Base-by-base conservation (phyloP, 2,888 invertebrate genomes). In the Vanessa cardui region DNA sequence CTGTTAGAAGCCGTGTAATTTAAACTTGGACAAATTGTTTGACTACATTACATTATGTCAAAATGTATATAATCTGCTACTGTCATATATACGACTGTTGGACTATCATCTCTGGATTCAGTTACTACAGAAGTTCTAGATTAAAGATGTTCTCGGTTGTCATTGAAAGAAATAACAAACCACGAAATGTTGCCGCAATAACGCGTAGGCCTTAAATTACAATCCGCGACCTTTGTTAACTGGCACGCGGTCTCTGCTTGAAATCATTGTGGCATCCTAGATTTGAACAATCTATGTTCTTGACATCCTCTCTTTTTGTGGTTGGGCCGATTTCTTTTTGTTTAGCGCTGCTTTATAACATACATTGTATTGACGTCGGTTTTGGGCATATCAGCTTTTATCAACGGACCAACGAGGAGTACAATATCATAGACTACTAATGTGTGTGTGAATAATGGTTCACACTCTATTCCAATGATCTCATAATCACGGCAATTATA, bases 201-300 rank as follows among this genome's bases (percentile, higher is more conserved):
- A 75, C 77, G 80, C 81, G 80, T 80, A 79, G 80, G 79, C 62
- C 76, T 73, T 73, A 76, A 74, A 76, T 77, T 75, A 74, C 74
- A 73, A 68, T 75, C 72, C 73, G 73, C 76, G 80, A 82, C 80
- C 80, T 81, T 78, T 75, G 66, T 46, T 75, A 78, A 77, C 69
- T 71, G 73, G 76, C 76, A 74, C 75, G 74, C 71, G 73, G 64
- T 66, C 68, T 63, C 54, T 70, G 50, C 62, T 69, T 69, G 64
- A 62, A 58, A 46, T 62, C 47, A 58, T 65, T 63, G 70, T 70
- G 68, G 60, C 65, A 58, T 69, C 62, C 54, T 46, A 66, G 64
- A 64, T 62, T 59, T 50, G 39, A 67, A 72, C 65, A 69, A 72
- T 72, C 65, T 63, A 58, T 63, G 65, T 52, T 63, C 67, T 72